phyloP scores from a whole-genome alignment of 2,113 vertebrate genomes.

The Saccopteryx leptura region DNA sequence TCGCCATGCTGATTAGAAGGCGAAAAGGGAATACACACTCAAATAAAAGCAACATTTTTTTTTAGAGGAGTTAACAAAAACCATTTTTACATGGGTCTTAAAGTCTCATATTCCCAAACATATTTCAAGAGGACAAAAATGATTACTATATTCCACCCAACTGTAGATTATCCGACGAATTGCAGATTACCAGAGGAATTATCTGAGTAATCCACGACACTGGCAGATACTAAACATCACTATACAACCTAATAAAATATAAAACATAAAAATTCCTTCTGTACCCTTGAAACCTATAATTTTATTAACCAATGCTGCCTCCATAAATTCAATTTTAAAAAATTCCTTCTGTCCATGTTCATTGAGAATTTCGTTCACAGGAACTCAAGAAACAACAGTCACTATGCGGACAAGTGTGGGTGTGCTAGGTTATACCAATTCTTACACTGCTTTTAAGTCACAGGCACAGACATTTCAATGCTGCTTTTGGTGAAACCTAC shows the following conservation, averaged over 20 bases:
- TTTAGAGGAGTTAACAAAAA: background rate
- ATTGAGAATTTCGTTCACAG: constrained; percentile 6
- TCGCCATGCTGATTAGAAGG: background rate
- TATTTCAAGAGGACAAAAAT: constrained; percentile 2
- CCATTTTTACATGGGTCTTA: background rate
- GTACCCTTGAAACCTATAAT: background rate
- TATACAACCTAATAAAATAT: background rate
- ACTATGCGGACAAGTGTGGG: background rate
- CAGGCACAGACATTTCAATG: background rate
- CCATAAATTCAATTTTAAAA: background rate
- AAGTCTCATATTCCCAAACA: background rate
- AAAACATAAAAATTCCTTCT: background rate
- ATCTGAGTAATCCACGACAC: background rate
- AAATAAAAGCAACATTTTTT: background rate
- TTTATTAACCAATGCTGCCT: background rate
- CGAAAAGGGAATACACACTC: background rate
- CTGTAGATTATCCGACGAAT: background rate
- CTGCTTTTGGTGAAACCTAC: background rate
- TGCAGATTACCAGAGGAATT: background rate
- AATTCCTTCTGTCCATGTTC: background rate
- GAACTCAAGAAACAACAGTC: background rate
- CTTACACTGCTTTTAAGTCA: background rate
- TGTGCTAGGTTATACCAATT: background rate
- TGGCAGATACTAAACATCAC: background rate
- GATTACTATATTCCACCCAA: background rate